phyloP scores from a whole-genome alignment of 2,113 vertebrate genomes.

The Patagioenas fasciata region DNA sequence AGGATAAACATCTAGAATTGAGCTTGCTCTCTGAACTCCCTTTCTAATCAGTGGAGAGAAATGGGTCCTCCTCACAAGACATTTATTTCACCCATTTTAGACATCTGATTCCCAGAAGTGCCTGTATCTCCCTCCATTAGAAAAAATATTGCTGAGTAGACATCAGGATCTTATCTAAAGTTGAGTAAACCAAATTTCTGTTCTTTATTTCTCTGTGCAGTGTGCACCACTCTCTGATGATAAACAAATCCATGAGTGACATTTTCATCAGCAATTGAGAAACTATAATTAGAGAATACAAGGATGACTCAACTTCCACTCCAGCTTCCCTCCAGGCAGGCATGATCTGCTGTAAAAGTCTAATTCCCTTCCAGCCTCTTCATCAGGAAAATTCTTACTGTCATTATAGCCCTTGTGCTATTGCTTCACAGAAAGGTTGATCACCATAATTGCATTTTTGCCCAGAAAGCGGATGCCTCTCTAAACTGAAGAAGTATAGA shows the following conservation, averaged over 20 bases:
- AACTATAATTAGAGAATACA: not conserved
- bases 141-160: not conserved
- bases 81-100: not conserved
- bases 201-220: not conserved
- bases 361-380: not conserved
- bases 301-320: not conserved
- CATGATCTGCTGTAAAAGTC: not conserved
- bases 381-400: not conserved
- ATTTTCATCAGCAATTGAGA: not conserved
- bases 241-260: not conserved
- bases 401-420: not conserved
- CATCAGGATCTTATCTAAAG: not conserved
- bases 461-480: not conserved
- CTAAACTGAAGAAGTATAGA: not conserved
- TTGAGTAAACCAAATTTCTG: not conserved
- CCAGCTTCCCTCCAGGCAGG: not conserved
- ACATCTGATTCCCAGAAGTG: not conserved
- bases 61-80: not conserved
- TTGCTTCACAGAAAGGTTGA: not conserved
- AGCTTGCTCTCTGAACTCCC: not conserved
- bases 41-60: not conserved
- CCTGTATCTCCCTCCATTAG: not conserved
- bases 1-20: not conserved
- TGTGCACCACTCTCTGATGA: rapidly evolving
- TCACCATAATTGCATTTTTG: not conserved